These are phyloP conservation scores for Potamilus streckersoni DNA, from an alignment of 1,140 invertebrate genomes.

Conservation along the genomic window DNA sequence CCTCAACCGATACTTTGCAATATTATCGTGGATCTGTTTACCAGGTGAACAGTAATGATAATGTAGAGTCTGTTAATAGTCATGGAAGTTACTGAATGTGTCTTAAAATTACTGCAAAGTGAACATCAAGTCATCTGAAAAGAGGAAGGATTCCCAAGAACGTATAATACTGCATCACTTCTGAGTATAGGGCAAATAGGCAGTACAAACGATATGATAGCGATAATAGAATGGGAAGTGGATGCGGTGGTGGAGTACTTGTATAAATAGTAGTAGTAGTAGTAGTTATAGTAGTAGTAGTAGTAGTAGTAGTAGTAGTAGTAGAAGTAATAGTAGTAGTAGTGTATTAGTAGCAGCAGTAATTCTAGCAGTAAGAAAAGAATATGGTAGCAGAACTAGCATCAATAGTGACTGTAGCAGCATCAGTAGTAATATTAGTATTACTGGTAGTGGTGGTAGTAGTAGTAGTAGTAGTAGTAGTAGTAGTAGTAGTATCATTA, in stretches of 20 bases:
- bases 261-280: not conserved
- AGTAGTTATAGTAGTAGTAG: not conserved
- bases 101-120: no score
- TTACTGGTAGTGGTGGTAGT: slow-evolving; percentile 1
- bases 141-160: no score
- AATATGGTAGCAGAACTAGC: not conserved
- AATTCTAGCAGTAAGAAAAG: not conserved
- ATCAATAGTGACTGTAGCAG: not conserved
- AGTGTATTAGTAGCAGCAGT: not conserved
- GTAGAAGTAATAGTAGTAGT: not conserved
- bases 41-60: no score
- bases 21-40: no score
- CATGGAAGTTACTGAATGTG: no score
- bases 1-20: no score
- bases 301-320: not conserved
- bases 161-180: no score
- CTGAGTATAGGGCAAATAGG: no score
- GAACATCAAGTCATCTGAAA: no score
- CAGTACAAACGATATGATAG: no score
- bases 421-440: slow-evolving; percentile 2
- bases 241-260: not conserved
- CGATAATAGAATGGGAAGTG: not conserved
- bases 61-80: no score
- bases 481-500: slow-evolving; percentile 2
- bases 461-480: not conserved